phyloP scores from a whole-genome alignment of 1,140 invertebrate genomes.

The Pseudomyrmex cubaensis region DNA sequence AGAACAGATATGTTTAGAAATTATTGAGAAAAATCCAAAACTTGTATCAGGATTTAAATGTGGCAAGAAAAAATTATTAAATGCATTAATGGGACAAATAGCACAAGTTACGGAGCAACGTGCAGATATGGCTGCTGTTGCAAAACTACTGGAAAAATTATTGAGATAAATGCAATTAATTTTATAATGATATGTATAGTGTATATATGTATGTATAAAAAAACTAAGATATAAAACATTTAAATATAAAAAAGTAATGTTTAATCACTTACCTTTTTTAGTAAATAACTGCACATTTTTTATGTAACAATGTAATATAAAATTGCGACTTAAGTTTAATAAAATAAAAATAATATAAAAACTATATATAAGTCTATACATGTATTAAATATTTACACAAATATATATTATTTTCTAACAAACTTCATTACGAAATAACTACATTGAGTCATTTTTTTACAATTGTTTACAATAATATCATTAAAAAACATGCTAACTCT shows the following conservation, averaged over 20 bases:
- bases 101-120: slow-evolving; percentile 86
- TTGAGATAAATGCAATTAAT: slow-evolving; percentile 80
- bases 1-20: slow-evolving; percentile 86
- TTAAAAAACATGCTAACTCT: slow-evolving; percentile 75
- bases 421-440: slow-evolving; percentile 79
- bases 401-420: slow-evolving; percentile 78
- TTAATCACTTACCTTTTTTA: slow-evolving; percentile 75
- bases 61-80: slow-evolving; percentile 90
- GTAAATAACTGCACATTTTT: slow-evolving; percentile 64
- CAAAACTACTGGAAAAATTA: slow-evolving; percentile 87
- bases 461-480: slow-evolving; percentile 80
- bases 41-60: slow-evolving; percentile 88
- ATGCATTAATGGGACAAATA: slow-evolving; percentile 87
- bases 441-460: slow-evolving; percentile 76
- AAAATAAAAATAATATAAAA: slow-evolving; percentile 76
- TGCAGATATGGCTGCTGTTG: slow-evolving; percentile 88
- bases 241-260: slow-evolving; percentile 77
- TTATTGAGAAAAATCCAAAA: slow-evolving; percentile 89
- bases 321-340: slow-evolving; percentile 48
- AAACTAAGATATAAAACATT: slow-evolving; percentile 78
- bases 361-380: slow-evolving; percentile 53
- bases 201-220: slow-evolving; percentile 31
- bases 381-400: slow-evolving; percentile 74
- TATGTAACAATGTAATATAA: neutral
- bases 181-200: slow-evolving; percentile 58